phyloP scores from a whole-genome alignment of 2,888 invertebrate species.

The Cephus runcator region DNA sequence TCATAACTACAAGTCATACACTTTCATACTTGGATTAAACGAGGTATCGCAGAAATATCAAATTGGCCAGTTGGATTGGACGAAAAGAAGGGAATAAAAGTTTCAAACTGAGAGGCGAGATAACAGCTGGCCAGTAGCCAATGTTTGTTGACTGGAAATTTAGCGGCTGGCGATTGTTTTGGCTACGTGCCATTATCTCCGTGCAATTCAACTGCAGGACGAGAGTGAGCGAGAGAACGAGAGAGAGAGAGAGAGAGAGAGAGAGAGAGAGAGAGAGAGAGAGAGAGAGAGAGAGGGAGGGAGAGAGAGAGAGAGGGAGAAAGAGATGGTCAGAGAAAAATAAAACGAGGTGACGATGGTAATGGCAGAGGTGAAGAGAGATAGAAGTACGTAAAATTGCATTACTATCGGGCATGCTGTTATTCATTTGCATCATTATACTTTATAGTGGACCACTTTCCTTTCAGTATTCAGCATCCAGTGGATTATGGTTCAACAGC shows the following conservation, averaged over 20 bases:
- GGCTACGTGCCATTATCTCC: conserved; percentile 57
- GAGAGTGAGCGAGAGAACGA: conserved; percentile 9
- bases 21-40: background rate
- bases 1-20: background rate
- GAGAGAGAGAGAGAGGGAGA: conserved; percentile 10
- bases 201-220: conserved; percentile 14
- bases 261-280: conserved; percentile 3
- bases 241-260: conserved; percentile 11
- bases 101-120: conserved; percentile 33
- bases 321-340: background rate
- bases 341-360: background rate
- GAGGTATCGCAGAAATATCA: conserved; percentile 7
- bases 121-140: conserved; percentile 52
- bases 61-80: background rate
- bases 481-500: background rate
- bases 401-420: conserved; percentile 33
- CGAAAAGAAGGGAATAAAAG: conserved; percentile 36
- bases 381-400: conserved; percentile 30
- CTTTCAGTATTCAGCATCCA: background rate
- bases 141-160: conserved; percentile 64
- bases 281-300: conserved; percentile 4
- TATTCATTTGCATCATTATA: conserved; percentile 41
- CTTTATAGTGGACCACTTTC: conserved; percentile 10
- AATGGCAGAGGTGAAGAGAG: conserved; percentile 10
- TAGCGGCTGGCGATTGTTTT: conserved; percentile 61